Percentiles rank a stretch among this genome's conserved stretches.
Evolutionary conservation across 2,888 invertebrate species (phyloP).

Genomic region (Suillia variegata): DNA sequence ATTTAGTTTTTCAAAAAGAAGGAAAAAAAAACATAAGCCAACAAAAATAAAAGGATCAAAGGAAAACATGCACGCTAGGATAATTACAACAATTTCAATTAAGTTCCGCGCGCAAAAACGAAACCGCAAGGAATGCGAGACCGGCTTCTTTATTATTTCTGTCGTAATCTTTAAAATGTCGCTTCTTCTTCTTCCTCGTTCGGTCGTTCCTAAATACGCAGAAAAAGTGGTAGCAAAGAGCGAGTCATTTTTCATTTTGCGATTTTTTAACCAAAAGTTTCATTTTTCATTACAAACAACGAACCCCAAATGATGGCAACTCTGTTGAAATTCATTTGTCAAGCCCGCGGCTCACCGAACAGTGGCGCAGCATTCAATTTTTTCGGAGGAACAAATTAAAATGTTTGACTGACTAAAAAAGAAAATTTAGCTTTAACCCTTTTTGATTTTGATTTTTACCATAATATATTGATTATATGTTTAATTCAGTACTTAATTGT

Average conservation of each 20-base stretch:
- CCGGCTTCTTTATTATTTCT: background rate
- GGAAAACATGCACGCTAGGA: background rate
- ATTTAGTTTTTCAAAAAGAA: too few species aligned
- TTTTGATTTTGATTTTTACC: too few species aligned
- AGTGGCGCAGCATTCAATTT: too few species aligned
- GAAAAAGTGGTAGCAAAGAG: background rate
- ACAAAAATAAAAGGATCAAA: background rate
- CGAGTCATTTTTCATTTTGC: background rate
- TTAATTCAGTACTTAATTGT: too few species aligned
- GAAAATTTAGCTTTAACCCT: too few species aligned
- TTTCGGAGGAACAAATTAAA: too few species aligned
- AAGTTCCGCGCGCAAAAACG: background rate
- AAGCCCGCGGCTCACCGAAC: background rate
- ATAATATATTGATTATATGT: too few species aligned
- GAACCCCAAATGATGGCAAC: background rate
- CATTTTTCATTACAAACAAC: background rate
- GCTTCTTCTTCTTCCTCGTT: background rate
- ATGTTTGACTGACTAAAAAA: too few species aligned
- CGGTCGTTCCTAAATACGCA: background rate
- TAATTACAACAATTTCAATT: background rate
- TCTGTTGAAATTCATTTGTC: conserved; percentile 2
- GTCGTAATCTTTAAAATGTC: conserved; percentile 3
- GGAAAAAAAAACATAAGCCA: background rate
- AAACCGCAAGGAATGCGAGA: background rate
- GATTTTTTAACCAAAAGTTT: background rate